Evolutionary conservation across 2,113 vertebrate species (phyloP).

Genomic region (Neofelis nebulosa): DNA sequence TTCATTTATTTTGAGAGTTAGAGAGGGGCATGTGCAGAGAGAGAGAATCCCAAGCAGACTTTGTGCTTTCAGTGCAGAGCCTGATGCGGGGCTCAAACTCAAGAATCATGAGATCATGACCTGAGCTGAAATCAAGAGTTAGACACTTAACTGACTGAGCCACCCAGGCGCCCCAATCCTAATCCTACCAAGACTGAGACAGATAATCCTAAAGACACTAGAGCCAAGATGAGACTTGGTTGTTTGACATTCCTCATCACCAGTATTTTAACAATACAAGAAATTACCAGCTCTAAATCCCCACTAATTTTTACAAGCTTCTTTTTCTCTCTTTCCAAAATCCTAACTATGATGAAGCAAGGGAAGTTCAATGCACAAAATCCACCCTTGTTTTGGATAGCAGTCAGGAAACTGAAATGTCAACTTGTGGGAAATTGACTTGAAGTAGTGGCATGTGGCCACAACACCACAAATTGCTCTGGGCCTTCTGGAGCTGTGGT

Average conservation of each 20-base stretch:
- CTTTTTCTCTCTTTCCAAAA: conserved; percentile 57
- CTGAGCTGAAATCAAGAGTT: no score
- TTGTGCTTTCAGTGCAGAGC: no score
- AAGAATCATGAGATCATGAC: no score
- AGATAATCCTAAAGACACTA: not conserved
- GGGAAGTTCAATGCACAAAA: conserved; percentile 36
- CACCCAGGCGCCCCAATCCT: not conserved
- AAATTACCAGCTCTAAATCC: conserved; percentile 11
- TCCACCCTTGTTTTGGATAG: conserved; percentile 53
- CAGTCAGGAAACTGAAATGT: conserved; percentile 62
- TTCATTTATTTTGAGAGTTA: no score
- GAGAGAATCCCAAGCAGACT: no score
- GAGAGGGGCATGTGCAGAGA: no score
- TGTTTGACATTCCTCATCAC: not conserved
- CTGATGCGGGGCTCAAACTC: no score
- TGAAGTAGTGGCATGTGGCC: conserved; percentile 58
- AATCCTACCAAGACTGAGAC: not conserved
- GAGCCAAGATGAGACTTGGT: not conserved
- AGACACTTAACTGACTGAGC: no score
- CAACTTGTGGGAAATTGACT: conserved; percentile 66
- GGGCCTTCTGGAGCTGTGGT: conserved; percentile 51
- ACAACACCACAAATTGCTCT: conserved; percentile 46
- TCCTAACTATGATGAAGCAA: conserved; percentile 41
- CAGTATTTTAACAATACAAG: conserved; percentile 30
- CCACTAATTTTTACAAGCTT: conserved; percentile 41